phyloP scores from a whole-genome alignment of 2,113 vertebrate genomes.

The Vulpes lagopus region DNA sequence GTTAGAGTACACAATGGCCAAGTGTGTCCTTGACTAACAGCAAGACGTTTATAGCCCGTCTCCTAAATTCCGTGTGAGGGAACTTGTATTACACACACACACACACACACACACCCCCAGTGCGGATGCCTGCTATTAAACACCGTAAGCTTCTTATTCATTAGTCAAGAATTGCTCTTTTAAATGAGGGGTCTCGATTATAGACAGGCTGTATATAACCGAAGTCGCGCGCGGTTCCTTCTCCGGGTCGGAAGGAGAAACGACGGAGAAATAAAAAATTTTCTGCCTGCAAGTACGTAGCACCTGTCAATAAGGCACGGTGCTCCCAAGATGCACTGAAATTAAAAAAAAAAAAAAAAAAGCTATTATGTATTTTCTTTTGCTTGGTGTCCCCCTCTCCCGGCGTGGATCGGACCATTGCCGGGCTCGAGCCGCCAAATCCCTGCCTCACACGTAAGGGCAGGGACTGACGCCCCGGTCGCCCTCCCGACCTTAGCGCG shows the following conservation, averaged over 20 bases:
- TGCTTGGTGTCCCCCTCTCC: too few species aligned
- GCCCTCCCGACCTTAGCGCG: background rate
- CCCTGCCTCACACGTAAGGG: background rate
- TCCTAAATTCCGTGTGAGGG: background rate
- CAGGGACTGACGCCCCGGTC: background rate
- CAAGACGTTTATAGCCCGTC: background rate
- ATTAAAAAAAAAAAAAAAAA: too few species aligned
- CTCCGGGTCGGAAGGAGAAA: background rate
- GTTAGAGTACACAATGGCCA: constrained; percentile 39
- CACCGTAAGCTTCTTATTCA: background rate
- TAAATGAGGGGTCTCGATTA: background rate
- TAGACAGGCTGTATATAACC: background rate
- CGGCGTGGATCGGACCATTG: background rate
- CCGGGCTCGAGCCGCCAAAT: background rate
- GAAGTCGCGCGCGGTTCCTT: background rate
- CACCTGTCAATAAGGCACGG: background rate
- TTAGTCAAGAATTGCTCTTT: background rate
- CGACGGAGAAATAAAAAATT: background rate
- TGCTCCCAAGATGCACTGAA: background rate
- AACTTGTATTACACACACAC: background rate
- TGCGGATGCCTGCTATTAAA: background rate
- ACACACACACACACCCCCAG: background rate
- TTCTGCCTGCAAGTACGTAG: background rate
- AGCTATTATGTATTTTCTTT: background rate
- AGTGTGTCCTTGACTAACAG: constrained; percentile 59